Evolutionary conservation across 2,888 invertebrate genomes (phyloP).

Genomic region (Coenonympha arcania): DNA sequence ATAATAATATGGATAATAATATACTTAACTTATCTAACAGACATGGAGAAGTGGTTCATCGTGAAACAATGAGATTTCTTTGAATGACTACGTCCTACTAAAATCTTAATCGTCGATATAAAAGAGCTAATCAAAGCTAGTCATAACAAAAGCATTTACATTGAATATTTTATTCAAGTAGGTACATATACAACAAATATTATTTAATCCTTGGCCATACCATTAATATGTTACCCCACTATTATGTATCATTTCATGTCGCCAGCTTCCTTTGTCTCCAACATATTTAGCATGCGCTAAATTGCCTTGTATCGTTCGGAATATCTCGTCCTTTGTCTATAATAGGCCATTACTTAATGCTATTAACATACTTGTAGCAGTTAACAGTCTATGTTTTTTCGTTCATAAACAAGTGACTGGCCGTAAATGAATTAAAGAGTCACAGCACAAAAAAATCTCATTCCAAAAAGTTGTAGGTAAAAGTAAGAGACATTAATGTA

Average conservation of each 20-base stretch:
- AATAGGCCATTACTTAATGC: conserved; percentile 16
- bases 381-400: neutral
- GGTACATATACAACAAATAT: neutral
- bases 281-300: conserved; percentile 4
- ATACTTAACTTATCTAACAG: too few species aligned
- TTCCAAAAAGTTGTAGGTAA: too few species aligned
- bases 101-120: too few species aligned
- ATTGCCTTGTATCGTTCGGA: conserved; percentile 5
- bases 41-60: too few species aligned
- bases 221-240: neutral
- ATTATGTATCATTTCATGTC: conserved; percentile 1
- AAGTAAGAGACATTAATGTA: too few species aligned
- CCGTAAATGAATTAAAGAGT: neutral
- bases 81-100: too few species aligned
- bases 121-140: too few species aligned
- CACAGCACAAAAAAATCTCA: too few species aligned
- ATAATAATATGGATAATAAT: too few species aligned
- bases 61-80: too few species aligned
- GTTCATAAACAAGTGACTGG: neutral
- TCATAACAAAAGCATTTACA: too few species aligned
- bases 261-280: conserved; percentile 1
- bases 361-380: conserved; percentile 18
- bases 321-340: conserved; percentile 13
- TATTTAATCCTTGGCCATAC: neutral
- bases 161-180: too few species aligned